Conservation (phyloP, 2,888 invertebrate genomes). For the Drosophila neotestacea region DNA sequence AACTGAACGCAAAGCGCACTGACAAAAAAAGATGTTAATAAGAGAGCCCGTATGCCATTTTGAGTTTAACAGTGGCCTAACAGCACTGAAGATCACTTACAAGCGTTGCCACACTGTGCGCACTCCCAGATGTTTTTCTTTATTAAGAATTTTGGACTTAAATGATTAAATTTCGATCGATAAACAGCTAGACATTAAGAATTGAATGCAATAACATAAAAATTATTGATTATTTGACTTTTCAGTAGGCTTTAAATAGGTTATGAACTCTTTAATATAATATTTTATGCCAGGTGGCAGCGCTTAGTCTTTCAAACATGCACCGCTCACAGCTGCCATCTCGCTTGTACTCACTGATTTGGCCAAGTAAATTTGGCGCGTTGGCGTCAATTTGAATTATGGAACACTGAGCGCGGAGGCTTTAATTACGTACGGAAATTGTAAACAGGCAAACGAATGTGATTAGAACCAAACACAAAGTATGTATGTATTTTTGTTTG, state of each 20-base stretch:
- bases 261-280: background rate
- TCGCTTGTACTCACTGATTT: conserved; percentile 40
- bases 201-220: conserved; percentile 30
- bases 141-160: conserved; percentile 35
- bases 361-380: conserved; percentile 60
- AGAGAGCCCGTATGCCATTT: conserved; percentile 50
- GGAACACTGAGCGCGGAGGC: conserved; percentile 40
- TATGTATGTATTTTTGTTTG: conserved; percentile 26
- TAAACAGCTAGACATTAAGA: conserved; percentile 7
- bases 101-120: conserved; percentile 51
- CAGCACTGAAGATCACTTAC: conserved; percentile 48
- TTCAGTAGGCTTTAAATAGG: background rate
- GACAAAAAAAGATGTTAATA: conserved; percentile 41
- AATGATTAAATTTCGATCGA: background rate
- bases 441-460: conserved; percentile 45
- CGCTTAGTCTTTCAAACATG: conserved; percentile 28
- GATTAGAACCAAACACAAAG: conserved; percentile 60
- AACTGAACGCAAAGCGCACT: conserved; percentile 76
- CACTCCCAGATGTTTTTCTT: conserved; percentile 57
- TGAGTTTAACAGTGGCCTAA: conserved; percentile 52
- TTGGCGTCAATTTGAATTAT: conserved; percentile 75
- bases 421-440: conserved; percentile 75
- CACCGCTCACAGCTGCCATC: conserved; percentile 37
- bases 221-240: background rate
- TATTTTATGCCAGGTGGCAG: conserved; percentile 42